phyloP scores from a whole-genome alignment of 2,888 invertebrate species.

The Notodonta ziczac region DNA sequence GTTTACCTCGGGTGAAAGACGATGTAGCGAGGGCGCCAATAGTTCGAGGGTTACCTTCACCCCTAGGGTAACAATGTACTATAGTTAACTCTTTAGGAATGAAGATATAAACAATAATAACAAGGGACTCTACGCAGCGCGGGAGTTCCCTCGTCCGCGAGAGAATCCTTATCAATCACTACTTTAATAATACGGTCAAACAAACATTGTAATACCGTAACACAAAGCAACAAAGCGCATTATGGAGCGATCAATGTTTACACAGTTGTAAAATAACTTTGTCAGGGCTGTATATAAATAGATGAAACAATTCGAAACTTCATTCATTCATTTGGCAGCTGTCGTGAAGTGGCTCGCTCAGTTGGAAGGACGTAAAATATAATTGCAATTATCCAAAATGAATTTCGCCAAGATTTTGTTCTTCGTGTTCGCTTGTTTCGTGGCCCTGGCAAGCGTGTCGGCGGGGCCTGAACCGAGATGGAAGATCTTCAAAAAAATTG shows the following conservation, averaged over 20 bases:
- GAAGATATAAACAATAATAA: not conserved
- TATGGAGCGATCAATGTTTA: not conserved
- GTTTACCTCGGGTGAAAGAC: too few species aligned
- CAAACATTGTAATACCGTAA: not conserved
- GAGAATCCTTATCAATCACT: not conserved
- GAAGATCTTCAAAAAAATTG: slow-evolving; percentile 64
- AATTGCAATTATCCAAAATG: slow-evolving; percentile 40
- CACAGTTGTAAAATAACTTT: not conserved
- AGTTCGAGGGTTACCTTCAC: too few species aligned
- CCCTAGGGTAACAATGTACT: too few species aligned
- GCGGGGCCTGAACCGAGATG: slow-evolving; percentile 58
- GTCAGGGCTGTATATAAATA: not conserved
- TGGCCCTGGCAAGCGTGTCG: slow-evolving; percentile 49
- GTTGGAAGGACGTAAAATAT: slow-evolving; percentile 9
- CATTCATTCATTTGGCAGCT: not conserved
- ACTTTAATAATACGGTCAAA: not conserved
- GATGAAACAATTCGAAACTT: not conserved
- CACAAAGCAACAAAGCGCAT: not conserved
- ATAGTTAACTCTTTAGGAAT: too few species aligned
- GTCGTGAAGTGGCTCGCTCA: slow-evolving; percentile 4
- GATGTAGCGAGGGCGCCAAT: too few species aligned
- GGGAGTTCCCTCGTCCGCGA: not conserved
- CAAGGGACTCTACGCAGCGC: slow-evolving; percentile 1
- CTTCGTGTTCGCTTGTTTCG: slow-evolving; percentile 53
- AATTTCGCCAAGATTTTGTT: slow-evolving; percentile 55